A percentile compares a stretch with the other conserved stretches of the same genome.
Conservation (phyloP, 2,113 vertebrate genomes). For the Prionailurus bengalensis region DNA sequence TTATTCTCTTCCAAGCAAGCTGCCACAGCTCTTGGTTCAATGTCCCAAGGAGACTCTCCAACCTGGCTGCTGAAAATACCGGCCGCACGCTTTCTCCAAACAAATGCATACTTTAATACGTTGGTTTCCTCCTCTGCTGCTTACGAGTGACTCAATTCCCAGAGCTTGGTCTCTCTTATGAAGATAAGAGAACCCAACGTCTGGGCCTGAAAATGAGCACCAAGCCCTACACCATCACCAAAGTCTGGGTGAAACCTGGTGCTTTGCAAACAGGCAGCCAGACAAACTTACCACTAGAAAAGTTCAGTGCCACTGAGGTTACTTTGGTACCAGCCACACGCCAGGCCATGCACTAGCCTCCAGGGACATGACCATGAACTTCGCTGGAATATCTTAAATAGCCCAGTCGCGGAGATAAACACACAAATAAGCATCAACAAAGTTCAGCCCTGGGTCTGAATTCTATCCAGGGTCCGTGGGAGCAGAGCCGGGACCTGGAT, state of each 20-base stretch:
- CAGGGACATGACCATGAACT: neutral
- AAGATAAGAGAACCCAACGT: neutral
- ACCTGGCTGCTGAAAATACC: neutral
- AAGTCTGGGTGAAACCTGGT: neutral
- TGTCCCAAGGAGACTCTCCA: neutral
- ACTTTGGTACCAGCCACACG: neutral
- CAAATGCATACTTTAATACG: neutral
- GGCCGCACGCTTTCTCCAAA: neutral
- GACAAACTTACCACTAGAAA: neutral
- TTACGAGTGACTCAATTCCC: neutral
- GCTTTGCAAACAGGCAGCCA: neutral
- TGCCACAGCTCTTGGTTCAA: neutral
- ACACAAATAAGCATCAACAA: neutral
- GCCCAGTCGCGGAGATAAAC: neutral
- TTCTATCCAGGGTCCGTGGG: accelerated
- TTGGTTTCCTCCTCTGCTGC: neutral
- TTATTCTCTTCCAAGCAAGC: constrained; percentile 59
- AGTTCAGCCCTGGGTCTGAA: neutral
- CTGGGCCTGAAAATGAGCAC: accelerated
- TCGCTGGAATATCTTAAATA: neutral
- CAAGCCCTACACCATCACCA: neutral
- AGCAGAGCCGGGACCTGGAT: accelerated
- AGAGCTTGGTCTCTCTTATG: neutral
- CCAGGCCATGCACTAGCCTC: neutral
- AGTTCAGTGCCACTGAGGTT: neutral